Conservation (phyloP, 2,797 vertebrate species). For the Trematomus bernacchii region DNA sequence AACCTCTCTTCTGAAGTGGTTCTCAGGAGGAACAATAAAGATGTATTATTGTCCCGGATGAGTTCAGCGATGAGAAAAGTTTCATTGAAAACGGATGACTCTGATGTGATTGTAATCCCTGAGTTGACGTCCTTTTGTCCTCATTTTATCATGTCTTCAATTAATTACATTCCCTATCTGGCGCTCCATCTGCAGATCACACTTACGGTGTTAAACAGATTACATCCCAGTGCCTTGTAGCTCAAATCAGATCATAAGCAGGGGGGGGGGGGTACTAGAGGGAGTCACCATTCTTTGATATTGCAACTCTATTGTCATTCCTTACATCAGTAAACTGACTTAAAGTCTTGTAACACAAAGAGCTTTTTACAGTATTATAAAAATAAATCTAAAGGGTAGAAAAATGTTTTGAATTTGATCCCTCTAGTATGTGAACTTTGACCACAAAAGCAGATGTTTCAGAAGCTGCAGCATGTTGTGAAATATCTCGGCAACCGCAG, state of each 20-base stretch:
- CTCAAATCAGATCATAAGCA: slow-evolving; percentile 19
- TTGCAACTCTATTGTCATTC: slow-evolving; percentile 2
- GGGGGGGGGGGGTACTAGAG: slow-evolving; percentile 3
- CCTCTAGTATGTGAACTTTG: slow-evolving; percentile 3
- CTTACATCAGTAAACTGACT: background rate
- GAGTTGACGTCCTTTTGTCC: slow-evolving; percentile 26
- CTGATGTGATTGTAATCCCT: slow-evolving; percentile 49
- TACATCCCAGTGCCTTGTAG: slow-evolving; percentile 50
- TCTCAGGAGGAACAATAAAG: slow-evolving; percentile 10
- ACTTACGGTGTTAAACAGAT: slow-evolving; percentile 57
- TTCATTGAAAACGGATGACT: slow-evolving; percentile 32
- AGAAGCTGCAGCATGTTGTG: slow-evolving; percentile 8
- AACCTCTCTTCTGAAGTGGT: background rate
- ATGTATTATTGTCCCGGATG: slow-evolving; percentile 18
- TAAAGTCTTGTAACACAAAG: background rate
- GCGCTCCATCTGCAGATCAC: slow-evolving; percentile 55
- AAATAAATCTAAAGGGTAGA: background rate
- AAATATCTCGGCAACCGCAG: background rate
- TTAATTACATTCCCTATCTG: slow-evolving; percentile 62
- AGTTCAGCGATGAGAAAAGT: slow-evolving; percentile 28
- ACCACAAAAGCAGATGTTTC: slow-evolving; percentile 10
- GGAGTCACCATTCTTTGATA: slow-evolving; percentile 11
- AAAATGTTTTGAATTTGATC: background rate
- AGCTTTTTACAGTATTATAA: background rate
- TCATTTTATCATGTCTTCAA: slow-evolving; percentile 48